Evolutionary conservation across 2,113 vertebrate genomes (phyloP), one percentile per base, ranked within the genome.

Genomic region (Procavia capensis): DNA sequence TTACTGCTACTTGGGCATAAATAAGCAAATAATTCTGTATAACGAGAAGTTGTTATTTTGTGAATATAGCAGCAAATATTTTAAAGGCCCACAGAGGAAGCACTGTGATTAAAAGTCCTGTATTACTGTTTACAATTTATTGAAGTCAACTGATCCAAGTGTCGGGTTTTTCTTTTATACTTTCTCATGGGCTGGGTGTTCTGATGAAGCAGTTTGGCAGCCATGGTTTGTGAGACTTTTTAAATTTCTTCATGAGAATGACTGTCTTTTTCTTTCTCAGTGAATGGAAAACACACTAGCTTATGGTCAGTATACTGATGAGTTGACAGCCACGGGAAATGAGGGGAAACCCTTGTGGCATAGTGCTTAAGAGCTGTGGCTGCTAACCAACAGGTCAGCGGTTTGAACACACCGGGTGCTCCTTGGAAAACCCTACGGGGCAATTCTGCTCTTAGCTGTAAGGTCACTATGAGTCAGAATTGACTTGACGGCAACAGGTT

Each of bases 41-140:
- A 79, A 82, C 34, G 17, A 50, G 82, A 93, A 90, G 45, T 66
- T 66, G 36, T 85, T 90, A 78, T 50, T 95, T 95, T 96, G n/a
- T 89, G 70, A 93, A 59, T 31, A 7, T 31, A 74, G 34, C 50
- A 92, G 36, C 25, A 85, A 36, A 24, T 89, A 36, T 96, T 92
- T 95, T 86, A 39, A 95, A 95, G 78, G 66, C 76, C 64, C 43
- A 68, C 6, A 74, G 36, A 85, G 72, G 68, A 79, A 96, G 47
- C 59, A 41, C 79, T 4, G 11, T 88, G n/a, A 88, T 66, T 68
- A 75, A 80, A 82, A 13, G 54, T 79, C 25, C 64, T 27, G 1
- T 75, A n/a, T 68, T 92, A 29, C 61, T 39, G 76, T 94, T 95
- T 88, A 20, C 86, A 47, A 88, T 78, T 87, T 88, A 39, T 45